Conservation (phyloP, 2,888 invertebrate genomes). For the Diaprepes abbreviatus region DNA sequence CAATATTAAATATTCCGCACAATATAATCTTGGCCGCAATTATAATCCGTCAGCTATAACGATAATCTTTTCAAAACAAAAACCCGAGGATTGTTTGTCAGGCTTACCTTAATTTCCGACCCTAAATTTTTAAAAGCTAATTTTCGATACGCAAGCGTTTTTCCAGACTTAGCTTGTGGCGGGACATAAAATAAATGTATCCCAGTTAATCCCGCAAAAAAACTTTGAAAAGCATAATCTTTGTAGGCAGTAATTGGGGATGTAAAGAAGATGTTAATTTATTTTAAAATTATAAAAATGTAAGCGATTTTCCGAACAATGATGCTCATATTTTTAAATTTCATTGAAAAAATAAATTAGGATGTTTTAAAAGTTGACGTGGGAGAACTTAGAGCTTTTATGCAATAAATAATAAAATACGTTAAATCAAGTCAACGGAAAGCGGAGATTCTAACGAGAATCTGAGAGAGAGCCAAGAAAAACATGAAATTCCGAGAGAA, state of each 20-base stretch:
- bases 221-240: conserved; percentile 19
- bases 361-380: too few relatives aligned
- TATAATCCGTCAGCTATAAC: not conserved
- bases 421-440: too few relatives aligned
- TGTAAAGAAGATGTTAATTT: conserved; percentile 13
- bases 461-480: too few relatives aligned
- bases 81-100: conserved; percentile 8
- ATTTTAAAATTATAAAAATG: not conserved
- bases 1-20: too few relatives aligned
- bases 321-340: too few relatives aligned
- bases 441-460: too few relatives aligned
- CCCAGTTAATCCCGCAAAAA: conserved; percentile 7
- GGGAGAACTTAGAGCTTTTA: too few relatives aligned
- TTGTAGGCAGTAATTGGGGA: conserved; percentile 12
- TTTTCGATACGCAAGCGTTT: conserved; percentile 19
- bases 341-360: too few relatives aligned
- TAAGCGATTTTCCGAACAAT: too few relatives aligned
- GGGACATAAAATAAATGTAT: conserved; percentile 5
- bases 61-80: conserved; percentile 9
- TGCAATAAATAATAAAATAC: too few relatives aligned
- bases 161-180: conserved; percentile 13
- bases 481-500: too few relatives aligned
- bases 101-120: conserved; percentile 13
- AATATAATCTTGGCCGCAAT: not conserved
- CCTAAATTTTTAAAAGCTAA: conserved; percentile 24